These are phyloP conservation scores for Scarus forsteni DNA, from an alignment of 2,797 vertebrate species.

Conservation along the genomic window DNA sequence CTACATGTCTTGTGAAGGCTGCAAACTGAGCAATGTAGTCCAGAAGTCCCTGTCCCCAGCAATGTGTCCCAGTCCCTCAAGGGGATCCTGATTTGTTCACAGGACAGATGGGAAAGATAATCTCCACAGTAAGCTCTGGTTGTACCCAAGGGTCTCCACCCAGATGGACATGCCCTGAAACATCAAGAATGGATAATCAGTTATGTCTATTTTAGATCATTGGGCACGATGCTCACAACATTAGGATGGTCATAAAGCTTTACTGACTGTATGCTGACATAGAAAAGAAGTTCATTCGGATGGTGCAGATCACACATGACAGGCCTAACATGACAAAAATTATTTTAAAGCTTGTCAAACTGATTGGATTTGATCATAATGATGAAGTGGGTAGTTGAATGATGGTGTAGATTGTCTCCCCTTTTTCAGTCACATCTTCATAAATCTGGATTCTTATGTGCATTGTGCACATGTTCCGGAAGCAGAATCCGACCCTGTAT, in stretches of 20 bases:
- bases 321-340: background rate
- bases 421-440: slow-evolving; percentile 26
- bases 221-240: background rate
- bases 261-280: too few relatives aligned
- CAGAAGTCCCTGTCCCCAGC: background rate
- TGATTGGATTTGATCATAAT: too few relatives aligned
- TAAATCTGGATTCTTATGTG: slow-evolving; percentile 6
- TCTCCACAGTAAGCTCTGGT: background rate
- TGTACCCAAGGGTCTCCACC: background rate
- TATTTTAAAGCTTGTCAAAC: too few relatives aligned
- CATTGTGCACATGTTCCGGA: slow-evolving; percentile 13
- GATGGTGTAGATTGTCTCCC: slow-evolving; percentile 36
- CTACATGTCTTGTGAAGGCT: background rate
- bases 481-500: slow-evolving; percentile 28
- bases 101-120: background rate
- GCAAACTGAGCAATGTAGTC: background rate
- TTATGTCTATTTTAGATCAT: background rate
- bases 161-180: background rate
- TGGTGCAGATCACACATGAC: background rate
- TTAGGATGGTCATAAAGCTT: too few relatives aligned
- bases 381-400: too few relatives aligned
- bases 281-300: too few relatives aligned
- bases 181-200: background rate
- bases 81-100: background rate
- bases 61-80: background rate